Conservation (phyloP, 1,140 invertebrate species). For the Drosophila pachea region DNA sequence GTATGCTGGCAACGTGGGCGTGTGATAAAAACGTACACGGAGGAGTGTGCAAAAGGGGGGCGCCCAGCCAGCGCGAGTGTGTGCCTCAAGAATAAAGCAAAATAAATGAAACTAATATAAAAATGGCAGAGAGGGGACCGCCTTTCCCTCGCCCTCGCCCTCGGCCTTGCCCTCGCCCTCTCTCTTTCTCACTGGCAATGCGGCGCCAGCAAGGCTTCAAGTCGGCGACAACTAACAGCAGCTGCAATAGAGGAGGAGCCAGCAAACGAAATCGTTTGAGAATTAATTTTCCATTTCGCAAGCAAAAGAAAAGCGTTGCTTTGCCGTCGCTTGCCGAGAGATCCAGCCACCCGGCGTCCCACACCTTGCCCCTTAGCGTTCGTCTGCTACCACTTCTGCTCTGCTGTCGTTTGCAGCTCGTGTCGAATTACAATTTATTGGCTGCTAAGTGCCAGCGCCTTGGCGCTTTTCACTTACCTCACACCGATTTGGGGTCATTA, state of each 20-base stretch:
- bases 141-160: too few relatives aligned
- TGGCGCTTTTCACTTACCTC: slow-evolving; percentile 54
- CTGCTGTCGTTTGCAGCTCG: slow-evolving; percentile 46
- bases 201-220: slow-evolving; percentile 41
- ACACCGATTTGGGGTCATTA: slow-evolving; percentile 13
- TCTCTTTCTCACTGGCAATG: too few relatives aligned
- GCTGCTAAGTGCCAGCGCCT: slow-evolving; percentile 66
- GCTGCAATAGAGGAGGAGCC: slow-evolving; percentile 23
- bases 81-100: slow-evolving; percentile 51
- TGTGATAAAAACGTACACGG: slow-evolving; percentile 49
- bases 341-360: not conserved
- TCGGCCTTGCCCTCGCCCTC: too few relatives aligned
- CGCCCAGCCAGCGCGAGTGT: not conserved
- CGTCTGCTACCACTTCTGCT: not conserved
- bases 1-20: slow-evolving; percentile 71
- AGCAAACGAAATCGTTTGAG: slow-evolving; percentile 72
- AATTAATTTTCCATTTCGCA: slow-evolving; percentile 77
- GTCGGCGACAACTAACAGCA: slow-evolving; percentile 53
- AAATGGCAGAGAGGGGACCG: slow-evolving; percentile 21
- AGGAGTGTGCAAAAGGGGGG: slow-evolving; percentile 14
- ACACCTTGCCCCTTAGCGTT: too few relatives aligned
- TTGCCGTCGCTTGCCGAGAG: slow-evolving; percentile 13
- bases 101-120: slow-evolving; percentile 70
- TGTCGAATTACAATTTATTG: slow-evolving; percentile 77
- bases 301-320: slow-evolving; percentile 28